Conservation (phyloP, 2,888 invertebrate genomes). For the Phasia obesa region DNA sequence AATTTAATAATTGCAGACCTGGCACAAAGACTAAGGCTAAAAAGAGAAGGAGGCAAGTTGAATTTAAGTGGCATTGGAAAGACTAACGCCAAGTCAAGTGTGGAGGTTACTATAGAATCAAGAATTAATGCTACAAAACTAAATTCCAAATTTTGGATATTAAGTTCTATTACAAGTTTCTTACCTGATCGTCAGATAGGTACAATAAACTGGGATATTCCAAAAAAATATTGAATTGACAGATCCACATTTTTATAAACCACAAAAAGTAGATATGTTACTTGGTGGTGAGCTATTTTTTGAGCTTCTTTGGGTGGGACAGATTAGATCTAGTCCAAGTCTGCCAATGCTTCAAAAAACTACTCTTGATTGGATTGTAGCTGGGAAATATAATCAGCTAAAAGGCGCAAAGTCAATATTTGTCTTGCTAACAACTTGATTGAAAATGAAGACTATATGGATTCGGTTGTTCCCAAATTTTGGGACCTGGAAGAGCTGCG, state of each 20-base stretch:
- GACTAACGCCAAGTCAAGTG: neutral
- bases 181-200: neutral
- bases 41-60: slow-evolving; percentile 34
- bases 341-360: slow-evolving; percentile 24
- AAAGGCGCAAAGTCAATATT: neutral
- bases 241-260: neutral
- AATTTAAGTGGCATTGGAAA: slow-evolving; percentile 53
- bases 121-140: neutral
- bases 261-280: neutral
- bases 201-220: neutral
- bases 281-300: neutral
- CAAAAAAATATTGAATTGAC: neutral
- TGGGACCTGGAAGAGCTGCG: too few species aligned
- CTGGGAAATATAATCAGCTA: neutral
- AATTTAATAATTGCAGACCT: slow-evolving; percentile 15
- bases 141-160: neutral
- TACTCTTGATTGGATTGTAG: neutral
- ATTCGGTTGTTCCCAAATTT: too few species aligned
- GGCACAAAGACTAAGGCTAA: slow-evolving; percentile 1
- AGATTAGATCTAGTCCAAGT: neutral
- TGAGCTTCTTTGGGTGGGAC: neutral
- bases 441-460: too few species aligned
- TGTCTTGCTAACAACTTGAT: neutral
- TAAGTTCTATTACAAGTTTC: neutral
- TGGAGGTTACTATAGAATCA: neutral